Percentiles rank a stretch among this genome's conserved stretches.
Evolutionary conservation across 2,797 vertebrate species (phyloP).

Genomic region (Alectoris magna): DNA sequence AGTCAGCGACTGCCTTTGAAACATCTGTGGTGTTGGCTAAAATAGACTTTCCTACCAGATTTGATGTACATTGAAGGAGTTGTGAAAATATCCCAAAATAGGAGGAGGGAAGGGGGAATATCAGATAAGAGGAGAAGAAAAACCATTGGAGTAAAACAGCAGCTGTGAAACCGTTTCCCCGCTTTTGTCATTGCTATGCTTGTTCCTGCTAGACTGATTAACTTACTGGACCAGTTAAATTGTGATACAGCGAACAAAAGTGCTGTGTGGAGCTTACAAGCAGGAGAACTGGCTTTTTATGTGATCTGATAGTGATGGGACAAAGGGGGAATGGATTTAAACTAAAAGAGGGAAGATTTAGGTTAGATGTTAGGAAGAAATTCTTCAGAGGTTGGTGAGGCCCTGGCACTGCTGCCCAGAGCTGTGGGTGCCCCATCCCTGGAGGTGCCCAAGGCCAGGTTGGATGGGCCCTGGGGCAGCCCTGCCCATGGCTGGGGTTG

Average conservation of each 20-base stretch:
- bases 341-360: no score
- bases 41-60: conserved; percentile 45
- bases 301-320: no score
- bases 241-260: neutral
- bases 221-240: neutral
- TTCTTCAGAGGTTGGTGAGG: no score
- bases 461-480: no score
- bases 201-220: neutral
- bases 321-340: no score
- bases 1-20: conserved; percentile 63
- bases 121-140: neutral
- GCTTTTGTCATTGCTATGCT: neutral
- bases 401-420: no score
- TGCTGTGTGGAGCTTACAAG: neutral
- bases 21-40: conserved; percentile 28
- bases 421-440: no score
- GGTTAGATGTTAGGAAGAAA: no score
- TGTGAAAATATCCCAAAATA: conserved; percentile 4
- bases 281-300: no score
- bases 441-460: no score
- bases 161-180: neutral
- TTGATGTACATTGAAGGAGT: conserved; percentile 31
- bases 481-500: no score
- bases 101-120: neutral
- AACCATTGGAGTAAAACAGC: neutral